These are phyloP conservation scores for Aricia artaxerxes DNA, from an alignment of 2,888 invertebrate species.

Conservation along the genomic window DNA sequence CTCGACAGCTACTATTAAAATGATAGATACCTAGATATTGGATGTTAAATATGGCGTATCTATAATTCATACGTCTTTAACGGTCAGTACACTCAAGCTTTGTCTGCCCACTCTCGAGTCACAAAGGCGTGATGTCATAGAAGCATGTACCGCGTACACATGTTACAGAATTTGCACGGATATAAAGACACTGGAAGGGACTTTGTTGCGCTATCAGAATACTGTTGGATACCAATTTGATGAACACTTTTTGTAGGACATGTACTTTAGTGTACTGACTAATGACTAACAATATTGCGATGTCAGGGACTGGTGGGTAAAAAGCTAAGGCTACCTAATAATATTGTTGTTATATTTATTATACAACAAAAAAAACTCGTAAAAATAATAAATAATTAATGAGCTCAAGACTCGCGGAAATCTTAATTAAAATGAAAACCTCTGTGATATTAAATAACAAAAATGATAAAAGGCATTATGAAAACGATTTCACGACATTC, in stretches of 20 bases:
- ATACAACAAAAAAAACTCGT: not conserved
- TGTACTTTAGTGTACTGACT: not conserved
- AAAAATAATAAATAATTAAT: not conserved
- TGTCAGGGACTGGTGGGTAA: not conserved
- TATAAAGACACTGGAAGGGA: conserved; percentile 41
- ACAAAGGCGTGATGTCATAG: conserved; percentile 76
- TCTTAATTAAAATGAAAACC: conserved; percentile 1
- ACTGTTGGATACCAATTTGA: not conserved
- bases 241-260: too few relatives aligned
- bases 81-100: conserved; percentile 55
- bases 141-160: conserved; percentile 49
- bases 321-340: not conserved
- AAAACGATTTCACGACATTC: conserved; percentile 9
- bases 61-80: conserved; percentile 33
- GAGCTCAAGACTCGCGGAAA: not conserved
- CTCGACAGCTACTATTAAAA: conserved; percentile 27
- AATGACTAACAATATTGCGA: not conserved
- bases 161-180: conserved; percentile 40
- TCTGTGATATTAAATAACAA: not conserved
- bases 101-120: conserved; percentile 68
- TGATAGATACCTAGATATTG: conserved; percentile 17
- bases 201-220: not conserved
- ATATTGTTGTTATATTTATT: not conserved
- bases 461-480: conserved; percentile 3
- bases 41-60: conserved; percentile 28